A percentile compares a stretch with the other conserved stretches of the same genome.
Conservation (phyloP, 2,888 invertebrate genomes). For the Amorpha juglandis region DNA sequence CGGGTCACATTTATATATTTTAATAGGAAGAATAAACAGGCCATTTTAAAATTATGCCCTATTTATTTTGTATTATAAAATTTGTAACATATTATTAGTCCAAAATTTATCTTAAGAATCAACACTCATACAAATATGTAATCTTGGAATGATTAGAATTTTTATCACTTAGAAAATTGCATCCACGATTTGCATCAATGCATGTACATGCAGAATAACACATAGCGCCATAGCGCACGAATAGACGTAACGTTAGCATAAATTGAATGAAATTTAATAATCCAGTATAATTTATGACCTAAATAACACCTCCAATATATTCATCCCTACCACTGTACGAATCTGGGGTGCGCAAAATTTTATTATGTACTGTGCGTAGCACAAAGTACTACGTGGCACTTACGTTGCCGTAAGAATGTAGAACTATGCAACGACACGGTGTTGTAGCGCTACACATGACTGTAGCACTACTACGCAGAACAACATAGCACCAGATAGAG, state of each 20-base stretch:
- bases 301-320: not conserved
- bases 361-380: conserved; percentile 6
- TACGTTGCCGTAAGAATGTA: not conserved
- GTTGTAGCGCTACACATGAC: conserved; percentile 24
- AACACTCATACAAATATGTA: too few relatives aligned
- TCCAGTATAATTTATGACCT: conserved; percentile 8
- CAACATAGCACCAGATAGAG: conserved; percentile 45
- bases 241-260: not conserved
- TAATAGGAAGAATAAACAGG: too few relatives aligned
- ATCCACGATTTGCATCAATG: not conserved
- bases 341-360: conserved; percentile 18
- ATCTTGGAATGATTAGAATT: too few relatives aligned
- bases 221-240: not conserved
- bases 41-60: too few relatives aligned
- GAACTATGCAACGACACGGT: not conserved
- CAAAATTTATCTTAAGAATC: too few relatives aligned
- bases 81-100: too few relatives aligned
- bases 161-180: not conserved
- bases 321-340: not conserved
- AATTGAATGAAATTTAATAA: not conserved
- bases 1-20: too few relatives aligned
- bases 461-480: conserved; percentile 37
- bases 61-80: too few relatives aligned
- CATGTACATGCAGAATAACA: not conserved
- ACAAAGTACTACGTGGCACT: conserved; percentile 9